phyloP scores from a whole-genome alignment of 2,113 vertebrate genomes.

The Stegostoma tigrinum region DNA sequence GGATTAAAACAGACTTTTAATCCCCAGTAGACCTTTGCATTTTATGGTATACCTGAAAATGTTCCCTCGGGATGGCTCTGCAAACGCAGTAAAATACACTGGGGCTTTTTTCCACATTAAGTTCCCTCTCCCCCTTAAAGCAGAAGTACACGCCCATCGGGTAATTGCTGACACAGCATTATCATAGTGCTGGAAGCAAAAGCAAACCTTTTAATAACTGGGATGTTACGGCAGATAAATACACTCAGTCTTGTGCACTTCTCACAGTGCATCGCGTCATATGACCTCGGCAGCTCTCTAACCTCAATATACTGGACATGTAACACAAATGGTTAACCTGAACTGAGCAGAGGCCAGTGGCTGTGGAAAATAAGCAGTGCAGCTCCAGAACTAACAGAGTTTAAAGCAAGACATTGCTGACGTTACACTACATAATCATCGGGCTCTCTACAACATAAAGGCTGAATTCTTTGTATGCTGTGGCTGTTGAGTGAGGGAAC shows the following conservation, averaged over 20 bases:
- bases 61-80: constrained; percentile 42
- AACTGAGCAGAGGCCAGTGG: background rate
- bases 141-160: background rate
- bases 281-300: background rate
- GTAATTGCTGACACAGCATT: constrained; percentile 7
- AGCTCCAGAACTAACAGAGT: background rate
- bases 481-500: background rate
- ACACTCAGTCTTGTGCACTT: background rate
- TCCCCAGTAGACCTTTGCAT: constrained; percentile 57
- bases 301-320: background rate
- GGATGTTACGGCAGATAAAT: background rate
- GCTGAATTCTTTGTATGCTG: background rate
- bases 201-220: background rate
- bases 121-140: background rate
- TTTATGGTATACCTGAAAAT: constrained; percentile 62
- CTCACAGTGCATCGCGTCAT: background rate
- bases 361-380: background rate
- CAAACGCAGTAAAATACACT: background rate
- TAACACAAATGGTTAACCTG: background rate
- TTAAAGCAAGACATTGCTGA: background rate
- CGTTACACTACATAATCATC: background rate
- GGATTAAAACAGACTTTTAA: constrained; percentile 65
- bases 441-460: background rate
- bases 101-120: background rate
- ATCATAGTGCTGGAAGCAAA: background rate